These are phyloP conservation scores for Hemithea aestivaria DNA, from an alignment of 2,888 invertebrate species.

Conservation along the genomic window DNA sequence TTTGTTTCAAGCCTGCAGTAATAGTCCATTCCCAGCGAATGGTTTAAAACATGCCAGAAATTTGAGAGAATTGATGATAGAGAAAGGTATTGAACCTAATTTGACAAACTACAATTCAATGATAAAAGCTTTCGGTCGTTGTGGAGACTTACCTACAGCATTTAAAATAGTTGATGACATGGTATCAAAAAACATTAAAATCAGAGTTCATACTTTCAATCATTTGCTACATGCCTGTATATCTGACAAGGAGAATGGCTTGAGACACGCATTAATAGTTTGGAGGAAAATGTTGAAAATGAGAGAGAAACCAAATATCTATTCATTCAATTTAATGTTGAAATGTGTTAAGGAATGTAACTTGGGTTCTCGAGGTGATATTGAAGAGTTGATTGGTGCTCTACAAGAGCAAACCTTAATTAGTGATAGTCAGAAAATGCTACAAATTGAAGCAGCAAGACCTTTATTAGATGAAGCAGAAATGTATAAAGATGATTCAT, in stretches of 20 bases:
- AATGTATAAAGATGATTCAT: background rate
- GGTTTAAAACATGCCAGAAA: constrained; percentile 84
- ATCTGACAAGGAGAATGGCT: constrained; percentile 87
- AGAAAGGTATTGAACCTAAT: constrained; percentile 85
- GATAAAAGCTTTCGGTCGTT: constrained; percentile 94
- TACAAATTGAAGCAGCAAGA: constrained; percentile 25
- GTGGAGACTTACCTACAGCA: constrained; percentile 87
- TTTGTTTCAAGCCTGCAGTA: constrained; percentile 93
- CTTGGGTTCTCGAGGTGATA: constrained; percentile 82
- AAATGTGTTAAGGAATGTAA: constrained; percentile 89
- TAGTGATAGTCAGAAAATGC: constrained; percentile 19
- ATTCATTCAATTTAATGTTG: constrained; percentile 89
- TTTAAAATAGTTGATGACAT: constrained; percentile 93
- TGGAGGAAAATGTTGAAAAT: constrained; percentile 89
- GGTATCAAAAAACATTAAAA: constrained; percentile 79
- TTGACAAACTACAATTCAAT: constrained; percentile 90
- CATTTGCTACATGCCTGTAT: constrained; percentile 92
- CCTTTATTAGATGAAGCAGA: constrained; percentile 1
- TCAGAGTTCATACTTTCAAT: constrained; percentile 85
- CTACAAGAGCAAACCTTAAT: constrained; percentile 42
- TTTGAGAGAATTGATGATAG: constrained; percentile 83
- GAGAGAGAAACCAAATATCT: constrained; percentile 83
- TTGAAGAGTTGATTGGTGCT: constrained; percentile 69
- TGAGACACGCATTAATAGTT: constrained; percentile 89
- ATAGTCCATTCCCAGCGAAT: constrained; percentile 83